Evolutionary conservation across 2,113 vertebrate genomes (phyloP).

Genomic region (Genyomyrus donnyi): DNA sequence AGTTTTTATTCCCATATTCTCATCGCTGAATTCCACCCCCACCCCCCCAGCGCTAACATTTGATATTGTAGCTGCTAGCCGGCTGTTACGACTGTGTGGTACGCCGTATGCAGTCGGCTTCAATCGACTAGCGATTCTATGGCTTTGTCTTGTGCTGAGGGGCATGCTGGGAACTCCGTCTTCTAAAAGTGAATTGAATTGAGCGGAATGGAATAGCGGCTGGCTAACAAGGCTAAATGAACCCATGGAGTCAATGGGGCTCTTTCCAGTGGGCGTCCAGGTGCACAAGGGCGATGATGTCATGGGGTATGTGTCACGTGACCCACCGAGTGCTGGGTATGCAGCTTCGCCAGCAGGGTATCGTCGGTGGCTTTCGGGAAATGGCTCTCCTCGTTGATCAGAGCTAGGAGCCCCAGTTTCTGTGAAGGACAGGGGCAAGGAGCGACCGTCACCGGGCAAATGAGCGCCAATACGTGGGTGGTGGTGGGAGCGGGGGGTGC

Average conservation of each 20-base stretch:
- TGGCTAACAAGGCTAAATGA: background rate
- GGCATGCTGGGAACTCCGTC: background rate
- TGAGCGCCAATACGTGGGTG: background rate
- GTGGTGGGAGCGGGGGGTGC: too few species aligned
- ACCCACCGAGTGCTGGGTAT: constrained; percentile 84
- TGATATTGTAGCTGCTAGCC: background rate
- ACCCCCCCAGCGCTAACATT: background rate
- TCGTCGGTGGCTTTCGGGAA: constrained; percentile 91
- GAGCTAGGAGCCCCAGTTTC: constrained; percentile 92
- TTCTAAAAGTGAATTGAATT: background rate
- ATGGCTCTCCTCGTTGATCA: constrained; percentile 96
- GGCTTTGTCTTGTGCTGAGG: background rate
- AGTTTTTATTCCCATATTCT: background rate
- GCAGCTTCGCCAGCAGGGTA: constrained; percentile 87
- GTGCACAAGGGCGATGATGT: background rate
- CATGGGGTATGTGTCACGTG: constrained; percentile 6
- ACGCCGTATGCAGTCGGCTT: background rate
- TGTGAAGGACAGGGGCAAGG: constrained; percentile 42
- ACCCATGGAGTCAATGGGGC: too few species aligned
- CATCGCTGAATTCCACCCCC: background rate
- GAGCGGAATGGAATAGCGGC: background rate
- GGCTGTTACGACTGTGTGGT: background rate
- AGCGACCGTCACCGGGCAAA: background rate
- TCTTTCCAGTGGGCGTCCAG: background rate
- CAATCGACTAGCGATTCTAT: background rate